These are phyloP conservation scores for Xiphorhynchus elegans DNA, from an alignment of 2,113 vertebrate species.

Conservation along the genomic window DNA sequence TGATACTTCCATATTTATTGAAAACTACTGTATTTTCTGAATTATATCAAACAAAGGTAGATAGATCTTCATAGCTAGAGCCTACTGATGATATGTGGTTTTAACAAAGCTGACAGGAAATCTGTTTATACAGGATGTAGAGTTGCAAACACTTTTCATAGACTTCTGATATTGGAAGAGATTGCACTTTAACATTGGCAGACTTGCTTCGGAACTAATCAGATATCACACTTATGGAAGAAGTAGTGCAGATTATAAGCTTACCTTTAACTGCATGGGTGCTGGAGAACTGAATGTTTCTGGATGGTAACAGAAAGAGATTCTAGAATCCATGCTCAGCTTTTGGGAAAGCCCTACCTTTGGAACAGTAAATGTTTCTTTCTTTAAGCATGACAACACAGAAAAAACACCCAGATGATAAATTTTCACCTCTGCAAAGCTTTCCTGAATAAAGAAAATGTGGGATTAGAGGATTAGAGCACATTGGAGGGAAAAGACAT, in stretches of 20 bases:
- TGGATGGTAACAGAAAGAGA: slow-evolving; percentile 82
- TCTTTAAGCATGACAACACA: slow-evolving; percentile 85
- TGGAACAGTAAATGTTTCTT: slow-evolving; percentile 83
- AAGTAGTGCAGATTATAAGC: background rate
- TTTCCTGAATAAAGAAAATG: slow-evolving; percentile 58
- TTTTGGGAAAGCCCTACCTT: slow-evolving; percentile 79
- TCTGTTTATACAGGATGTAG: background rate
- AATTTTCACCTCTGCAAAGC: slow-evolving; percentile 82
- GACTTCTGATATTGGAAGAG: background rate
- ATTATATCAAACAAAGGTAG: background rate
- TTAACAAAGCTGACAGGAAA: background rate
- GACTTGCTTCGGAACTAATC: background rate
- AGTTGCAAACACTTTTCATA: background rate
- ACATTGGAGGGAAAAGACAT: background rate
- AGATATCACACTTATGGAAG: background rate
- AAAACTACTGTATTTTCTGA: background rate
- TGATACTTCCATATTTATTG: background rate
- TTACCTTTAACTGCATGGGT: slow-evolving; percentile 83
- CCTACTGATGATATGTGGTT: background rate
- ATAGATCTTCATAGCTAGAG: background rate
- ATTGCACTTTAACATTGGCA: background rate
- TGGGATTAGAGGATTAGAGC: background rate
- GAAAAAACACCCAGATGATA: slow-evolving; percentile 86
- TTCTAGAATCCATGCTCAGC: slow-evolving; percentile 79
- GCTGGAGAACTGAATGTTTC: slow-evolving; percentile 80